These are phyloP conservation scores for Mesitornis unicolor DNA, from an alignment of 2,113 vertebrate species.

Conservation along the genomic window DNA sequence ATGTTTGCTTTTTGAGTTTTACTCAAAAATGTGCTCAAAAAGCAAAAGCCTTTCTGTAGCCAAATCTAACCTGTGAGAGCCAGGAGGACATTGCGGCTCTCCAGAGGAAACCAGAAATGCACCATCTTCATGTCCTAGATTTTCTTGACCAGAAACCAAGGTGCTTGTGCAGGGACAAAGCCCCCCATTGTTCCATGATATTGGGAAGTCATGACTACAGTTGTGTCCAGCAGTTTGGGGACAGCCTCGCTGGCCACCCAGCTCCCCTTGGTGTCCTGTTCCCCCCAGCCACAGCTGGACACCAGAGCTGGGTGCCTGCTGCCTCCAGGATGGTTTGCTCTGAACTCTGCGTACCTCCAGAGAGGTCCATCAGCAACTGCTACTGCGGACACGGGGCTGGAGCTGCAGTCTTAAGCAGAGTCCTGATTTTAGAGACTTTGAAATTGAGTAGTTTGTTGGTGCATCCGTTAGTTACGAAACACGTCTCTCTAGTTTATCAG, in stretches of 20 bases:
- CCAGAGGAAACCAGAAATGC: background rate
- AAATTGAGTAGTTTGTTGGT: background rate
- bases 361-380: fast-evolving
- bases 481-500: background rate
- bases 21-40: background rate
- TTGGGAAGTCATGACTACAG: background rate
- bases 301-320: background rate
- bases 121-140: fast-evolving
- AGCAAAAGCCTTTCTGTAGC: background rate
- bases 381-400: fast-evolving
- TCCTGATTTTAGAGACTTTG: background rate
- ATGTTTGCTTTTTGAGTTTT: background rate
- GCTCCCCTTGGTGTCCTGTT: background rate
- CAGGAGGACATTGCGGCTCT: fast-evolving
- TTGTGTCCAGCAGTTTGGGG: background rate
- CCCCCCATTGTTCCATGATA: fast-evolving
- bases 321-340: background rate
- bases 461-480: background rate
- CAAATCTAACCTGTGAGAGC: too few relatives aligned
- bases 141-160: background rate
- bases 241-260: background rate
- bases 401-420: background rate
- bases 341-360: background rate
- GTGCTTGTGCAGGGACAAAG: background rate
- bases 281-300: background rate